Evolutionary conservation across 2,888 invertebrate genomes (phyloP), one percentile per base, ranked within the genome.

Genomic region (Lepidonotus clava): DNA sequence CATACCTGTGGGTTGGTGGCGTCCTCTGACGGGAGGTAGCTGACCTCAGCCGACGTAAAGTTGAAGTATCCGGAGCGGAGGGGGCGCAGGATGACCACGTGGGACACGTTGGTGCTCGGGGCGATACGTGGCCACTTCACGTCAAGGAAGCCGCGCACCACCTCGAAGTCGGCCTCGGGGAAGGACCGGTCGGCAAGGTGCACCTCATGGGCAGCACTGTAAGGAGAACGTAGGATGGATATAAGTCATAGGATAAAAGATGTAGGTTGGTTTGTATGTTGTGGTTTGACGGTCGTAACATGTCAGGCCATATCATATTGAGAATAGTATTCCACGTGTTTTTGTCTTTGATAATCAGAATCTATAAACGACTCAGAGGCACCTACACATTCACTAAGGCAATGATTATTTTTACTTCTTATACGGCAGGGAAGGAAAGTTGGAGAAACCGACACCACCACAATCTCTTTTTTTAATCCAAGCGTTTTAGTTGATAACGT

Each of bases 11-110:
- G 96, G 94, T 96, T 96, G 91, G 96, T 95, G 53, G 96, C 96
- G 61, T 93, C 92, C 95, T 98, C 98, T 88, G 96, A 96, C 76
- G 97, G 95, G 92, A 96, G 96, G 95, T 99, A 99, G 71, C 96
- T 96, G 86, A 98, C 96, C 95, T 98, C 97, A 88, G 99, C 99
- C 84, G 98, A 96, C 0, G 98, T 97, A 94, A 99, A 99, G 95
- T 99, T 99, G 95, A 98, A 99, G 94, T 98, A 97, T 41, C 99
- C 99, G 93, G 96, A 97, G 92, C 96, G 96, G 92, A 96, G 96
- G 4, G 99, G 99, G 89, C 97, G 95, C 18, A 99, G 96, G 8
- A 99, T 97, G 32, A 98, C 97, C 4, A 98, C 97, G 94, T 99
- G 99, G 0, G 98, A 97, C 1, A 98, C 97, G 95, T 99, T 99